These are phyloP conservation scores for Parus major DNA, from an alignment of 2,113 vertebrate genomes.

Conservation along the genomic window DNA sequence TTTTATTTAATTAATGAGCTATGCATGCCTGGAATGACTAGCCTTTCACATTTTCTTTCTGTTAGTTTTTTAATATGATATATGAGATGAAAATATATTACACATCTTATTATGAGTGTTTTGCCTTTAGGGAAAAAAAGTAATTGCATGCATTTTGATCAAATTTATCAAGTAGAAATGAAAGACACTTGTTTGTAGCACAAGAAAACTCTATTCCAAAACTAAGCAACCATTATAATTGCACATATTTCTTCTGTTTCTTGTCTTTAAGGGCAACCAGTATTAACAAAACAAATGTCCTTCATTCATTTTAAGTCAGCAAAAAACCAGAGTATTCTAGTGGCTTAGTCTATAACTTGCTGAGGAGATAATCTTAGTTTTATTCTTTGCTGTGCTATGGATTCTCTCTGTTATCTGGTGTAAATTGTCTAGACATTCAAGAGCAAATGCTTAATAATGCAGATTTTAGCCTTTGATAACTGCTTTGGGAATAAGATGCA, in stretches of 20 bases:
- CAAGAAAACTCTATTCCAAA: not conserved
- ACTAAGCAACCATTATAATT: not conserved
- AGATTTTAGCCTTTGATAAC: not conserved
- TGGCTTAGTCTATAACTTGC: not conserved
- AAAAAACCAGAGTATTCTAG: not conserved
- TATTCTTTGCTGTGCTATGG: not conserved
- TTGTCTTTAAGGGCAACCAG: not conserved
- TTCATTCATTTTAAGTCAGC: not conserved
- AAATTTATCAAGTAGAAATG: not conserved
- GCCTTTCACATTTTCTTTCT: not conserved
- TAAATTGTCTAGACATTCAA: not conserved
- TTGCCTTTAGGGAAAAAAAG: not conserved
- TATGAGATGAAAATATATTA: not conserved
- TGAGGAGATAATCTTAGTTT: not conserved
- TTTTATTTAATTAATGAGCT: slow-evolving; percentile 11
- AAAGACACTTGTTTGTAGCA: not conserved
- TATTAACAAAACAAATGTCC: not conserved
- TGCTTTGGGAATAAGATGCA: not conserved
- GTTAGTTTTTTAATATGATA: not conserved
- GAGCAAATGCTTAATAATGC: not conserved
- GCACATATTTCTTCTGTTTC: not conserved
- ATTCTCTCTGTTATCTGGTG: not conserved
- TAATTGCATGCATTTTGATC: not conserved
- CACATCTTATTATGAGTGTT: not conserved
- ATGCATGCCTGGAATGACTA: not conserved